Percentiles rank a stretch among this genome's conserved stretches.
phyloP scores from a whole-genome alignment of 1,140 invertebrate genomes.

The Zaprionus lachaisei region DNA sequence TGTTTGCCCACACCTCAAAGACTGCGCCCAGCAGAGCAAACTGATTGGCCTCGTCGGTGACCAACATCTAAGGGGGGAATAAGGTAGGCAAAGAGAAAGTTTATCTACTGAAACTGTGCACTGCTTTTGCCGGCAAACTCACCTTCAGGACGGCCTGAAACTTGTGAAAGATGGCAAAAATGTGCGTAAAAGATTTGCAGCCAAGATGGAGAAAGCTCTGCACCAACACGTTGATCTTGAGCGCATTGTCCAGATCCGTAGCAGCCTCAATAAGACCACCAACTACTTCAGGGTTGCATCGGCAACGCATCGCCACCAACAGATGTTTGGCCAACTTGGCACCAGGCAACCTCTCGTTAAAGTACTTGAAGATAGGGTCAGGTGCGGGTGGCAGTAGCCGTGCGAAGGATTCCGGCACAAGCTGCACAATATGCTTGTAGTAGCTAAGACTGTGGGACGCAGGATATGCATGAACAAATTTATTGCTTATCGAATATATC shows the following conservation, averaged over 20 bases:
- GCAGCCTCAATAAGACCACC: background rate
- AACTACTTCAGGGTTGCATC: background rate
- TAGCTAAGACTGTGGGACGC: conserved; percentile 93
- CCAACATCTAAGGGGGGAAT: conserved; percentile 13
- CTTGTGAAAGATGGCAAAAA: conserved; percentile 31
- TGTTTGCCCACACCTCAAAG: conserved; percentile 51
- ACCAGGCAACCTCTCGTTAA: conserved; percentile 85
- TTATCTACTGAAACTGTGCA: background rate
- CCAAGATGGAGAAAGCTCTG: conserved; percentile 53
- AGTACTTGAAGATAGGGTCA: conserved; percentile 92
- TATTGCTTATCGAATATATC: background rate
- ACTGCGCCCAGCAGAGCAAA: conserved; percentile 34
- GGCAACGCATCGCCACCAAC: conserved; percentile 30
- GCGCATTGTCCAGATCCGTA: background rate
- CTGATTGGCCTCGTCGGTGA: conserved; percentile 2
- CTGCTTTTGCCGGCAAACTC: background rate
- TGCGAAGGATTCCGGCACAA: conserved; percentile 93
- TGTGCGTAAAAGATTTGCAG: conserved; percentile 60
- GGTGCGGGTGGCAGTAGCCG: conserved; percentile 88
- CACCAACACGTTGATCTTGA: conserved; percentile 58
- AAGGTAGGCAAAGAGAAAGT: background rate
- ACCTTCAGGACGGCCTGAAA: conserved; percentile 49
- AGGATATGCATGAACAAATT: background rate
- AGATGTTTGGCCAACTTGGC: conserved; percentile 41
- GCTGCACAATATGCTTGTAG: conserved; percentile 94